Base-by-base conservation (phyloP, 2,888 invertebrate species). In the Dryocosmus kuriphilus region DNA sequence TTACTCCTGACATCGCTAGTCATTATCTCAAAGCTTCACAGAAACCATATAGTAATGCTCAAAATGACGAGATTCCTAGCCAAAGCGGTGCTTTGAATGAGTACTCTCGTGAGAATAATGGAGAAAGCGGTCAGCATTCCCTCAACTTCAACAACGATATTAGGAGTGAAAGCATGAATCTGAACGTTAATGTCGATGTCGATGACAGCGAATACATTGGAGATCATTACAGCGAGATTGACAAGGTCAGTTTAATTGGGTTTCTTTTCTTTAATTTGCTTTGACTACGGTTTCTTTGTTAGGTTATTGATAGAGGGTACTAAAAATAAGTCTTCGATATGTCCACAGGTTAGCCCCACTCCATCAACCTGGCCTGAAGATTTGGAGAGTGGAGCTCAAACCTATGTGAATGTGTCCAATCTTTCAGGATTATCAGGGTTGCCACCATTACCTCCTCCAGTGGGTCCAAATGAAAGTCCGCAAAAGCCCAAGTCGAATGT, bases 281-380 rank as follows among this genome's bases (percentile, higher is more conserved):
- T 41, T 41, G 38, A 41, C 14, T 3, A 3, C 0, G 3, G 16
- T 41, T 22, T 30, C n/a, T 14, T 63, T 38, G 22, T 9, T 38
- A 38, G 22, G 9, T 63, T 63, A 22, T n/a, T 55, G 9, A 24
- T 57, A 7, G 8, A 1, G 16, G 2, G 8, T 30, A 62, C 38
- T n/a, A 11, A 32, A 41, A 24, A 38, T 65, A 38, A 24, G n/a
- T n/a, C n/a, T 65, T 65, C 3, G 24, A 35, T 16, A 9, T 65
- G 9, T 8, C 78, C 78, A 0, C 60, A 60, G 65, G 62, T 71
- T 2, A 79, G 35, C 73, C 77, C 85, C 0, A 86, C 71, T 61
- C 85, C 86, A 62, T 83, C 87, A 0, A 84, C 51, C 22, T 91
- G 91, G 91, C 90, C 91, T 0, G 91, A 91, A 35, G 91, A 91